Evolutionary conservation across 2,113 vertebrate species (phyloP).

Genomic region (Dipodomys merriami): DNA sequence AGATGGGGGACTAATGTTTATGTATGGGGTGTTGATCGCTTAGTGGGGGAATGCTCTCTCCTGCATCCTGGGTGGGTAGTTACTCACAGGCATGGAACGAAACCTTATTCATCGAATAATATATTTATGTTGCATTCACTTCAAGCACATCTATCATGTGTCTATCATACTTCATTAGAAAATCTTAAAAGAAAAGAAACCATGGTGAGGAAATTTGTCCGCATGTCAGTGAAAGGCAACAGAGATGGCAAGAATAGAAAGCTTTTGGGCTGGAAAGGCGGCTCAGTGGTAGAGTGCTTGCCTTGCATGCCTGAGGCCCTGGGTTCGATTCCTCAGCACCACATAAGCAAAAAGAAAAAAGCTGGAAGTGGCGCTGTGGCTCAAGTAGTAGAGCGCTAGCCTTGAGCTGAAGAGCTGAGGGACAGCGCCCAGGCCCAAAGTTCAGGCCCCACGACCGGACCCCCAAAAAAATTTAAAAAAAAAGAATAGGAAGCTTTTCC

Average conservation of each 20-base stretch:
- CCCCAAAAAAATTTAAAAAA: too few relatives aligned
- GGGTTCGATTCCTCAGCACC: too few relatives aligned
- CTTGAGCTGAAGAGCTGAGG: too few relatives aligned
- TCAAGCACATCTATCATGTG: fast-evolving
- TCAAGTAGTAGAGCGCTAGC: too few relatives aligned
- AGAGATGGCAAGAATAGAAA: neutral
- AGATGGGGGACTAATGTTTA: neutral
- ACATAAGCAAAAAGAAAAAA: too few relatives aligned
- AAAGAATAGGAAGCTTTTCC: neutral
- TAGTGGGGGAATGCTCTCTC: neutral
- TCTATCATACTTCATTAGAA: neutral
- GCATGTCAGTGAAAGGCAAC: neutral
- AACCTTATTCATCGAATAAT: neutral
- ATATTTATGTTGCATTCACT: neutral
- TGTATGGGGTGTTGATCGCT: neutral
- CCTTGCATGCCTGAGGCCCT: too few relatives aligned
- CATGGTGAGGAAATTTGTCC: neutral
- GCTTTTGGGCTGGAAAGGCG: neutral
- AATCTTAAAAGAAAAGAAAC: neutral
- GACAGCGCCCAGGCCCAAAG: too few relatives aligned
- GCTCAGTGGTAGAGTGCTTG: too few relatives aligned
- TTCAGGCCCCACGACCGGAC: too few relatives aligned
- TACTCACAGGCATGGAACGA: neutral
- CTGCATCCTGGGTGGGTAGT: neutral
- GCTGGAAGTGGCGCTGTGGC: too few relatives aligned